phyloP scores from a whole-genome alignment of 2,888 invertebrate species.

The Caenorhabditis zanzibari region DNA sequence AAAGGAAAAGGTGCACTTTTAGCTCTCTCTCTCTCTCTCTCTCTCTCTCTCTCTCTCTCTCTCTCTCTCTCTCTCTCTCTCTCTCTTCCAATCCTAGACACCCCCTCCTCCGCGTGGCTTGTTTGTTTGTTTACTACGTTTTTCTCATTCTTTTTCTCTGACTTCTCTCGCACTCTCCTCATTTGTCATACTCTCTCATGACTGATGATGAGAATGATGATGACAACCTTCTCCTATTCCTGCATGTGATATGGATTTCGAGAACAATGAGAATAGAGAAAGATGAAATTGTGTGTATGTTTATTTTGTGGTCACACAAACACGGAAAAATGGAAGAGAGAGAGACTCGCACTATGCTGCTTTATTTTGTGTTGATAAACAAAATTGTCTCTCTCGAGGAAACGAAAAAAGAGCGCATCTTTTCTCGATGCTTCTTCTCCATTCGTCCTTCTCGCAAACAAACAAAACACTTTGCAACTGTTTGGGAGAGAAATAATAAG shows the following conservation, averaged over 20 bases:
- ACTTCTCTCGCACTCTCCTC: constrained; percentile 13
- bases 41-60: too few species aligned
- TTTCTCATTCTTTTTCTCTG: not conserved
- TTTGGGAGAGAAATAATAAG: not conserved
- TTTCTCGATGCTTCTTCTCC: constrained; percentile 38
- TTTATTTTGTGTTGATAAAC: constrained; percentile 59
- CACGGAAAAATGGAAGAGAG: constrained; percentile 15
- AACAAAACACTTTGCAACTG: constrained; percentile 57
- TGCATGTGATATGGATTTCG: constrained; percentile 45
- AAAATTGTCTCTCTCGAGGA: constrained; percentile 27
- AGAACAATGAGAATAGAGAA: constrained; percentile 38
- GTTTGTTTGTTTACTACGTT: constrained; percentile 53
- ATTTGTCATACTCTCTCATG: constrained; percentile 6
- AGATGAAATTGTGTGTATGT: constrained; percentile 27
- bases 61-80: too few species aligned
- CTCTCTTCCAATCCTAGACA: constrained; percentile 22
- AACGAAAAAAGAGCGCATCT: constrained; percentile 25
- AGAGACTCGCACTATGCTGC: not conserved
- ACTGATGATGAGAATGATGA: constrained; percentile 19
- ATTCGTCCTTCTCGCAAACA: not conserved
- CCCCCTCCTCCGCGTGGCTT: constrained; percentile 19
- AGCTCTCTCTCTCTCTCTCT: constrained; percentile 12
- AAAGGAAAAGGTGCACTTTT: constrained; percentile 38
- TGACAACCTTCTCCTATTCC: constrained; percentile 20
- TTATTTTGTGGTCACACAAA: constrained; percentile 55